Evolutionary conservation across 2,888 invertebrate species (phyloP).

Genomic region (Steinernema hermaphroditum): DNA sequence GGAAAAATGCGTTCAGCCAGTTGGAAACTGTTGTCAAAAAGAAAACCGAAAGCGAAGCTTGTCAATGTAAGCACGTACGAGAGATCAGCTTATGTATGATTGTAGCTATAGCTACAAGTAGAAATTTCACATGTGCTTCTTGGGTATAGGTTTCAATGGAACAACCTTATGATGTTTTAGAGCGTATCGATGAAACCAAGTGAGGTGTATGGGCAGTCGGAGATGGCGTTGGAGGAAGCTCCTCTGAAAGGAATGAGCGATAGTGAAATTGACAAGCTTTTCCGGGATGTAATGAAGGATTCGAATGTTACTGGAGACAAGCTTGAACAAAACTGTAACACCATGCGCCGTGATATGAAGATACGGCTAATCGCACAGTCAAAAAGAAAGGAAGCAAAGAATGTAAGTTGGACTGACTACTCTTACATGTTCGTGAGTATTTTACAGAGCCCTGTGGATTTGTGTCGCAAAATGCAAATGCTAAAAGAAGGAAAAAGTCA

Average conservation of each 20-base stretch:
- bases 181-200: slow-evolving; percentile 5
- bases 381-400: background rate
- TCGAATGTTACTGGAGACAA: background rate
- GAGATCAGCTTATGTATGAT: background rate
- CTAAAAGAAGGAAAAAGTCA: background rate
- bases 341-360: slow-evolving; percentile 5
- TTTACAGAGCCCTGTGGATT: background rate
- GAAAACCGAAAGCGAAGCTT: background rate
- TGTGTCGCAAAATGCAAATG: slow-evolving; percentile 10
- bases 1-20: background rate
- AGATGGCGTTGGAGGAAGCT: background rate
- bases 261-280: slow-evolving; percentile 2
- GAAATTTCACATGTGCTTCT: background rate
- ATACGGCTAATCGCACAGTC: slow-evolving; percentile 1
- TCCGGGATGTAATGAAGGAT: slow-evolving; percentile 7
- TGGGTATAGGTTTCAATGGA: background rate
- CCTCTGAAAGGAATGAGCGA: background rate
- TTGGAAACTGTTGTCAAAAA: slow-evolving; percentile 10
- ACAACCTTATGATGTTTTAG: background rate
- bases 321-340: slow-evolving; percentile 19
- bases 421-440: background rate
- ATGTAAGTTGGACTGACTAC: background rate
- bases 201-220: slow-evolving; percentile 24
- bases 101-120: background rate
- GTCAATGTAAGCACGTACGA: background rate